Percentiles rank a stretch among this genome's conserved stretches.
Evolutionary conservation across 2,797 vertebrate species (phyloP).

Genomic region (Trachops cirrhosus): DNA sequence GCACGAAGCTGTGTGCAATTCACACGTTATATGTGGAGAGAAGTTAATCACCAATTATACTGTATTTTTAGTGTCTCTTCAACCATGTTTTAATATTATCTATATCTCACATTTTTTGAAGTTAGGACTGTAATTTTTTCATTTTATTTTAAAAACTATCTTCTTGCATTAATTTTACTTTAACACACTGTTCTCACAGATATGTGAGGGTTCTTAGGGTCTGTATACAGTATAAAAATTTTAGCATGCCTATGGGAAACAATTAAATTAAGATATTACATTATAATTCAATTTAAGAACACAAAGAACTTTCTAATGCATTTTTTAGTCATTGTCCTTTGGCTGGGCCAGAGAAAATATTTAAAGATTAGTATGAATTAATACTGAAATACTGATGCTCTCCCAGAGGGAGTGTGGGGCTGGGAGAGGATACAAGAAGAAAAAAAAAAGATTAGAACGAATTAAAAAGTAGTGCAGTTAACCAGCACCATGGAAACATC

Average conservation of each 20-base stretch:
- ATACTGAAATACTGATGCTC: no score
- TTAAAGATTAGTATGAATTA: conserved; percentile 27
- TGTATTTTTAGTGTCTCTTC: not conserved
- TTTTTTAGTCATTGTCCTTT: conserved; percentile 19
- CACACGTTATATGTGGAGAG: not conserved
- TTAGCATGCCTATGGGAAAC: not conserved
- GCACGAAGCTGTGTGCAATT: not conserved
- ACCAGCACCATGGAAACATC: not conserved
- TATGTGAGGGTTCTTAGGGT: not conserved
- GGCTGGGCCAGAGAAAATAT: conserved; percentile 20
- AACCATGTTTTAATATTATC: not conserved
- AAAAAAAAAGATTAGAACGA: conserved; percentile 9
- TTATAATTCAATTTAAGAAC: conserved; percentile 39
- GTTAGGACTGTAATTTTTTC: not conserved
- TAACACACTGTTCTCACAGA: not conserved
- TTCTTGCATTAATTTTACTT: not conserved
- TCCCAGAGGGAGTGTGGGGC: no score
- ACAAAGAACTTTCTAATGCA: not conserved
- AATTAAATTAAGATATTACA: conserved; percentile 17
- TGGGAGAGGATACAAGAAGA: no score
- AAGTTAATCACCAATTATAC: not conserved
- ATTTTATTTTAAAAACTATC: not conserved
- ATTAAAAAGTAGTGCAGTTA: conserved; percentile 22
- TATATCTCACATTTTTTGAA: not conserved
- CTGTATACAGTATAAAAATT: not conserved